phyloP scores from a whole-genome alignment of 2,888 invertebrate genomes.

The Sthenelais limicola region DNA sequence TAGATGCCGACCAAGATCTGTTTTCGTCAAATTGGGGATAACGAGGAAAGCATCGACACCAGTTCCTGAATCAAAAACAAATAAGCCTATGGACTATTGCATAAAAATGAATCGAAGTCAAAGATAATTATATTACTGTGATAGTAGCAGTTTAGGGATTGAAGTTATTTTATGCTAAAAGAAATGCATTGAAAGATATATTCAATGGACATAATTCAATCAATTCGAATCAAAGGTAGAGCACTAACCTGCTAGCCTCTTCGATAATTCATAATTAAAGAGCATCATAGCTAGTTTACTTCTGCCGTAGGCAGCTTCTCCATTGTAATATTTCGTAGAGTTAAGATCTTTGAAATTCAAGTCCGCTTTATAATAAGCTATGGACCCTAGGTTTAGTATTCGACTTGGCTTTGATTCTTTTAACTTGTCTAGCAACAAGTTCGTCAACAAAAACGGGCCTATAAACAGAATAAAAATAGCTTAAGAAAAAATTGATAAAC shows the following conservation, averaged over 20 bases:
- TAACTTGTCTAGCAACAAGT: conserved; percentile 81
- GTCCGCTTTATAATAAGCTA: conserved; percentile 80
- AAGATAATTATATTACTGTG: neutral
- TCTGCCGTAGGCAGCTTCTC: conserved; percentile 49
- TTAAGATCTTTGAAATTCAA: conserved; percentile 57
- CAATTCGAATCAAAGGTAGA: neutral
- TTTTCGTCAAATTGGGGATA: conserved; percentile 49
- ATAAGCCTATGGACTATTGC: neutral
- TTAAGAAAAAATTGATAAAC: neutral
- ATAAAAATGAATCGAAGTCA: neutral
- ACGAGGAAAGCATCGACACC: conserved; percentile 46
- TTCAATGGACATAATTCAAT: neutral
- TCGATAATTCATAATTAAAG: conserved; percentile 54
- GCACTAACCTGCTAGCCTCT: conserved; percentile 51
- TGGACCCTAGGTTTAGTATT: conserved; percentile 89
- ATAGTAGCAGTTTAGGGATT: neutral
- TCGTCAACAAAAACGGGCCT: conserved; percentile 84
- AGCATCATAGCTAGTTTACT: conserved; percentile 58
- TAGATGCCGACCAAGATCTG: conserved; percentile 50
- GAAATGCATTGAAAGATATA: neutral
- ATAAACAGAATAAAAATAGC: conserved; percentile 16
- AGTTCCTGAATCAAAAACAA: conserved; percentile 34
- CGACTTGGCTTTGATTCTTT: conserved; percentile 79
- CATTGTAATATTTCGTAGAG: conserved; percentile 47
- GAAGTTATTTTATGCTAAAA: neutral